Percentiles rank a stretch among this genome's conserved stretches.
Conservation (phyloP, 1,140 invertebrate genomes). For the Oryctes rhinoceros region DNA sequence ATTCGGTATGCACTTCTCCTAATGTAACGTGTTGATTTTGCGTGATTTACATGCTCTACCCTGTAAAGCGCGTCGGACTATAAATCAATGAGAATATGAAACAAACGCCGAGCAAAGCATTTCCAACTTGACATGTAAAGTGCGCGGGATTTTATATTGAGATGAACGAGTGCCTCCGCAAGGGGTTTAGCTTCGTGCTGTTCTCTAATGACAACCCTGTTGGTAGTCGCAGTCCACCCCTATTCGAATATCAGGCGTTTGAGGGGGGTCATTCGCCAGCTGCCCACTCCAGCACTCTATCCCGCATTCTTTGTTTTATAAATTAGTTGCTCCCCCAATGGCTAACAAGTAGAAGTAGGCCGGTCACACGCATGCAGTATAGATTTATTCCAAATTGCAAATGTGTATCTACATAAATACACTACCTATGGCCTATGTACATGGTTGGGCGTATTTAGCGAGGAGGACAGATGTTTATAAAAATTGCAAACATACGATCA, state of each 20-base stretch:
- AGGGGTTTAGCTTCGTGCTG: conserved; percentile 31
- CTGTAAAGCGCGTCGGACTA: not conserved
- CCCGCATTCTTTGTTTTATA: conserved; percentile 38
- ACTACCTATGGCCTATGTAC: not conserved
- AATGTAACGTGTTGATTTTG: not conserved
- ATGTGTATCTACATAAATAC: not conserved
- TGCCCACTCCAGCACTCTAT: conserved; percentile 34
- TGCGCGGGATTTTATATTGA: conserved; percentile 13
- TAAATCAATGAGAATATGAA: conserved; percentile 37
- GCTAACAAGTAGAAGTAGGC: conserved; percentile 21
- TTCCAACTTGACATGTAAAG: conserved; percentile 33
- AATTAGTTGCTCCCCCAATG: conserved; percentile 38
- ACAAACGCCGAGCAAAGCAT: conserved; percentile 26
- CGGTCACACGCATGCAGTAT: not conserved
- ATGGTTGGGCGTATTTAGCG: not conserved
- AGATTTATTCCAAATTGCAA: conserved; percentile 22
- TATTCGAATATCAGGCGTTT: not conserved
- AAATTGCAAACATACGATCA: not conserved
- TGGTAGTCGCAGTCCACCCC: not conserved
- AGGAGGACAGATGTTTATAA: conserved; percentile 22
- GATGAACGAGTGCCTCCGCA: conserved; percentile 37
- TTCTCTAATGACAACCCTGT: conserved; percentile 36
- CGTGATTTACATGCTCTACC: not conserved
- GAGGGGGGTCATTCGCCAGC: conserved; percentile 24
- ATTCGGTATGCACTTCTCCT: too few relatives aligned